Conservation (phyloP, 2,113 vertebrate genomes). For the Steatornis caripensis region DNA sequence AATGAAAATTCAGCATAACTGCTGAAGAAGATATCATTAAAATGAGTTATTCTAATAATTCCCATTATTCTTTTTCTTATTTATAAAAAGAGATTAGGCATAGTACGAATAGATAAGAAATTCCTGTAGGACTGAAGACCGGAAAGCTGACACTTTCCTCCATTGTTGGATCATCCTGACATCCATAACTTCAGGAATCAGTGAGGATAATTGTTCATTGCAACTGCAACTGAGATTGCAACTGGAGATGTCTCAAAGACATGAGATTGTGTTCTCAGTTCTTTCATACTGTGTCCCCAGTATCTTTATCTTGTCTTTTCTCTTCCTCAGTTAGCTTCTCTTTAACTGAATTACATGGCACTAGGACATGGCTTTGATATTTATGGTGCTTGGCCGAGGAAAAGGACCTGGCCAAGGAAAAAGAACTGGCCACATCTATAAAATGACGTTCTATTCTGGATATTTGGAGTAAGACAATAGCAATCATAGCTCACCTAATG, state of each 20-base stretch:
- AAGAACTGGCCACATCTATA: not conserved
- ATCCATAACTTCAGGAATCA: not conserved
- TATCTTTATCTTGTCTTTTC: not conserved
- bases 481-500: not conserved
- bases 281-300: not conserved
- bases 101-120: not conserved
- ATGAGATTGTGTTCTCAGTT: not conserved
- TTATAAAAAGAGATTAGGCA: not conserved
- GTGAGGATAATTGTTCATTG: not conserved
- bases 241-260: not conserved
- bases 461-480: not conserved
- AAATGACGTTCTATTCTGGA: not conserved
- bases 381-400: not conserved
- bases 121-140: not conserved
- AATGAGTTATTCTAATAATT: not conserved
- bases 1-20: not conserved
- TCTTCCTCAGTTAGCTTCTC: not conserved
- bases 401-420: not conserved
- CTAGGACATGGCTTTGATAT: not conserved
- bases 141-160: not conserved
- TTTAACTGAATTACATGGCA: not conserved
- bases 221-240: rapidly evolving
- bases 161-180: not conserved
- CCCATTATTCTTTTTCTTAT: not conserved
- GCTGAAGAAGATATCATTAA: not conserved